These are phyloP conservation scores for Lithobates pipiens DNA, from an alignment of 2,797 vertebrate species.

Conservation along the genomic window DNA sequence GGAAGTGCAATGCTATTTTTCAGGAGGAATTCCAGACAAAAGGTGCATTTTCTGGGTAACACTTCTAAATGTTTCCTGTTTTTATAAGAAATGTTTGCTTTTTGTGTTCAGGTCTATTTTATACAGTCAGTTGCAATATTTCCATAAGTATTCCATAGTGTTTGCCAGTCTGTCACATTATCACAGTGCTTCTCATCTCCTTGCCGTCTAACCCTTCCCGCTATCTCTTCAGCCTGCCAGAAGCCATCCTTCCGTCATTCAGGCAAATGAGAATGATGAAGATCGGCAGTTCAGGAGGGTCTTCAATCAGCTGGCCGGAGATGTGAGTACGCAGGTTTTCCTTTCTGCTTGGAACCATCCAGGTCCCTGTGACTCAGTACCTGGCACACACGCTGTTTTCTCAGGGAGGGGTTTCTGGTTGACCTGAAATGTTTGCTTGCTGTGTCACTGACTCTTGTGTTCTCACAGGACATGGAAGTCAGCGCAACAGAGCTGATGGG, in stretches of 20 bases:
- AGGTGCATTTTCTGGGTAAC: no score
- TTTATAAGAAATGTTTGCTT: no score
- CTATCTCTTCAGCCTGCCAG: slow-evolving; percentile 72
- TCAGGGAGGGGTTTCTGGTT: slow-evolving; percentile 1
- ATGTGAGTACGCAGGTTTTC: slow-evolving; percentile 76
- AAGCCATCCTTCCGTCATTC: slow-evolving; percentile 74
- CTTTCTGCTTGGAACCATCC: neutral
- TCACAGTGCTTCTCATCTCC: neutral
- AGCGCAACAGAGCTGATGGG: slow-evolving; percentile 85
- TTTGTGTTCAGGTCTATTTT: no score
- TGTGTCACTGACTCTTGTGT: neutral
- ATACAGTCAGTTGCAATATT: no score
- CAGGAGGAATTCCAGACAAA: no score
- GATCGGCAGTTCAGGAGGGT: slow-evolving; percentile 83
- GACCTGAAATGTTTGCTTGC: neutral
- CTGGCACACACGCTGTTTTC: neutral
- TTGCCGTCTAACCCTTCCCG: neutral
- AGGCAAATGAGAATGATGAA: slow-evolving; percentile 82
- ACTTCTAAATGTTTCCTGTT: no score
- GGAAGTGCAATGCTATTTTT: no score
- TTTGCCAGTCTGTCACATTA: no score
- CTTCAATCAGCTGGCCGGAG: slow-evolving; percentile 86
- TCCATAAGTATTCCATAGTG: no score
- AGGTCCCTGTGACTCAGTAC: neutral
- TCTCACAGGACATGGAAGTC: slow-evolving; percentile 88